phyloP scores from a whole-genome alignment of 53 echinoderm and acorn worm species.

The Crossaster papposus region DNA sequence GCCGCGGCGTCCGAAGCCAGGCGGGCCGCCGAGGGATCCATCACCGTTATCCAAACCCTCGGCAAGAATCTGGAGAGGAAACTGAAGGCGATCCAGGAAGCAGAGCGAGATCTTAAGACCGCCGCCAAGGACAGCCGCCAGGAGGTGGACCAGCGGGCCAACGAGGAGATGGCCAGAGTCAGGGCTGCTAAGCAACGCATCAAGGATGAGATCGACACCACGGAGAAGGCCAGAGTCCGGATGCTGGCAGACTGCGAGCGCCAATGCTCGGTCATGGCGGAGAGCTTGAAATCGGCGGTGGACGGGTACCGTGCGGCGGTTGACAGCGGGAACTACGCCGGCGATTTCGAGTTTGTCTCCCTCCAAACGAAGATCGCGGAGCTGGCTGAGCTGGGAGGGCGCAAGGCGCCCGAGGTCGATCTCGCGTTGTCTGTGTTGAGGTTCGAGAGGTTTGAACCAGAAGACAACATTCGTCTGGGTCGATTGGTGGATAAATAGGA shows the following conservation, averaged over 20 bases:
- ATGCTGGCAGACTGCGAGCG: not conserved
- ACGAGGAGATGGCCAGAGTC: constrained; percentile 17
- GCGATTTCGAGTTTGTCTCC: constrained; percentile 8
- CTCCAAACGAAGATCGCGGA: not conserved
- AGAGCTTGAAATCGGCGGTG: constrained; percentile 18
- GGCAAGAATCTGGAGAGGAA: not conserved
- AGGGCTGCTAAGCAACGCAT: constrained; percentile 13
- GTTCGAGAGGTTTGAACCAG: not conserved
- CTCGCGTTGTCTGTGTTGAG: not conserved
- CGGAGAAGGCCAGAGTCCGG: not conserved
- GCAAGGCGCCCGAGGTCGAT: not conserved
- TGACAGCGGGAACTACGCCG: constrained; percentile 7
- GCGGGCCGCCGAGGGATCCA: not conserved
- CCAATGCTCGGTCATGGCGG: not conserved
- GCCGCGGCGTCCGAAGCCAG: not conserved
- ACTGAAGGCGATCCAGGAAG: not conserved
- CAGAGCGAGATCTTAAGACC: not conserved
- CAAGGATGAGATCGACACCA: constrained; percentile 15
- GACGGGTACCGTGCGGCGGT: not conserved
- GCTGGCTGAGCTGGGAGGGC: not conserved
- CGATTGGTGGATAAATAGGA: not conserved
- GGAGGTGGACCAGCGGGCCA: not conserved
- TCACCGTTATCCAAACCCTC: not conserved
- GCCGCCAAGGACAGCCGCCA: constrained; percentile 4
- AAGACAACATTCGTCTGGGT: not conserved